Conservation (phyloP, 2,113 vertebrate genomes). For the Zosterops lateralis region DNA sequence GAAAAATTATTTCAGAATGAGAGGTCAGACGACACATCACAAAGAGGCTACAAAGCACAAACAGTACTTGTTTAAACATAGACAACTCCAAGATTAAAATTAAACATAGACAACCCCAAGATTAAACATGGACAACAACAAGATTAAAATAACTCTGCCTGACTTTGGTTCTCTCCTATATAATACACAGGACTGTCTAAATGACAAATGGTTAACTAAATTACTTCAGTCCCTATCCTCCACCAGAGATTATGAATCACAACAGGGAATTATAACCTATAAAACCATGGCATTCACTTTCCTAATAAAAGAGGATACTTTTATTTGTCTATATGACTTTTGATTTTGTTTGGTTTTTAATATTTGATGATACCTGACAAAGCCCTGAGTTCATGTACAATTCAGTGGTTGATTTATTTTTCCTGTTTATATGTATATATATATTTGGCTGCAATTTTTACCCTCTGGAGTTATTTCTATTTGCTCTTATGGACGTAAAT, state of each 20-base stretch:
- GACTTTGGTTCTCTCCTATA: not conserved
- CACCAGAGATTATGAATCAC: not conserved
- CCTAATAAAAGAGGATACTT: not conserved
- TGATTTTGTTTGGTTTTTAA: not conserved
- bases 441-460: not conserved
- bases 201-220: not conserved
- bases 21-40: not conserved
- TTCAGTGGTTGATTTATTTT: not conserved
- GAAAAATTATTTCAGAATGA: not conserved
- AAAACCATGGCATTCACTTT: not conserved
- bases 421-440: not conserved
- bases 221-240: not conserved
- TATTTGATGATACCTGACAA: not conserved
- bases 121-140: not conserved
- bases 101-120: not conserved
- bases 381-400: not conserved
- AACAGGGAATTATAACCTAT: not conserved
- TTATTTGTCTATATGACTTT: not conserved
- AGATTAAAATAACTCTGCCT: not conserved
- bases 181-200: not conserved
- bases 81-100: not conserved
- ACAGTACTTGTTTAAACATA: not conserved
- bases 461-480: not conserved
- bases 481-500: not conserved
- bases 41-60: not conserved